Evolutionary conservation across 2,888 invertebrate genomes (phyloP).

Genomic region (Cotesia congregata): DNA sequence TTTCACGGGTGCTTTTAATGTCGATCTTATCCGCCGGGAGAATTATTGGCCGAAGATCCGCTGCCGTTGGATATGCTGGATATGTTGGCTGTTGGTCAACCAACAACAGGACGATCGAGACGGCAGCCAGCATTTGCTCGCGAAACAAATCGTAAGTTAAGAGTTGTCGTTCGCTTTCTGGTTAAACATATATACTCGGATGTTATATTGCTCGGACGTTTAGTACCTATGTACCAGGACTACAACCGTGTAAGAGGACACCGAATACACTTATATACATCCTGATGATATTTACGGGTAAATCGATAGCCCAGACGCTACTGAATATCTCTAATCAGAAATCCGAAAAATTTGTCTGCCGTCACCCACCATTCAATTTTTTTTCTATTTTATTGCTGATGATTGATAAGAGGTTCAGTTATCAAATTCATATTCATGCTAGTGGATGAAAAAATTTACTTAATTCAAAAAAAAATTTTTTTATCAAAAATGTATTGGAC

Average conservation of each 20-base stretch:
- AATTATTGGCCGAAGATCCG: conserved; percentile 56
- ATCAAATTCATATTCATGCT: no score
- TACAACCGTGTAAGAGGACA: conserved; percentile 35
- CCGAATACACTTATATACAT: neutral
- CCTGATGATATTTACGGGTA: conserved; percentile 16
- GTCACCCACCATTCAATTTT: neutral
- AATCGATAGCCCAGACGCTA: conserved; percentile 40
- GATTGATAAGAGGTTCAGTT: no score
- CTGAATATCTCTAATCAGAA: conserved; percentile 26
- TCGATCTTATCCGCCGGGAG: conserved; percentile 60
- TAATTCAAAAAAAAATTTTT: no score
- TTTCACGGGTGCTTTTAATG: conserved; percentile 59
- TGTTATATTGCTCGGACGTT: conserved; percentile 12
- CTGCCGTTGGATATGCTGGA: conserved; percentile 41
- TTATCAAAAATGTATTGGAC: no score
- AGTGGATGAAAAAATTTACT: no score
- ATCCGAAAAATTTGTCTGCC: neutral
- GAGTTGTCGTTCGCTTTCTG: conserved; percentile 41
- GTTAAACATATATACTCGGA: conserved; percentile 28
- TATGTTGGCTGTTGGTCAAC: neutral
- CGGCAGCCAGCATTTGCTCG: conserved; percentile 43
- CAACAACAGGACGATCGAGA: neutral
- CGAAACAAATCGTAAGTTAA: conserved; percentile 50
- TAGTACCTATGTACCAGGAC: neutral
- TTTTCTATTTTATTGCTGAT: neutral